These are phyloP conservation scores for Papilio polyxenes DNA, from an alignment of 1,140 invertebrate species.

Conservation along the genomic window DNA sequence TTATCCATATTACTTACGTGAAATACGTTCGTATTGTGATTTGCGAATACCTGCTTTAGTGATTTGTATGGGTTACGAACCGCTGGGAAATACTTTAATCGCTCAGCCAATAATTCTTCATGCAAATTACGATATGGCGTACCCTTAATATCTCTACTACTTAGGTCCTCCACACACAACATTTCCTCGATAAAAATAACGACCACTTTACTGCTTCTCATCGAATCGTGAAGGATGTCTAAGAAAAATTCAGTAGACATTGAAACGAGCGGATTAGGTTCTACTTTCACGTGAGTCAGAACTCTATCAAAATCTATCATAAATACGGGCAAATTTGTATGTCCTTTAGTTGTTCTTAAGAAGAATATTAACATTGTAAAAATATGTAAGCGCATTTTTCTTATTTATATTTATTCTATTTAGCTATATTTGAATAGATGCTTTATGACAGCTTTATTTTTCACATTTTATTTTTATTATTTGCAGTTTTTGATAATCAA, in stretches of 20 bases:
- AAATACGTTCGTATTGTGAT: constrained; percentile 50
- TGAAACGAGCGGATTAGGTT: constrained; percentile 57
- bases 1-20: constrained; percentile 51
- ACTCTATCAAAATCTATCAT: constrained; percentile 55
- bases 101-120: constrained; percentile 47
- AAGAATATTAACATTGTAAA: constrained; percentile 21
- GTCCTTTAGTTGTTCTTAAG: constrained; percentile 17
- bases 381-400: constrained; percentile 5
- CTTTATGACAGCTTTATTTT: background rate
- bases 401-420: constrained; percentile 6
- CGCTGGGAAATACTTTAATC: constrained; percentile 56
- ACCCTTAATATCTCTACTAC: constrained; percentile 54
- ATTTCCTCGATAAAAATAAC: constrained; percentile 64
- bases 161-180: constrained; percentile 61
- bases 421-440: background rate
- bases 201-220: constrained; percentile 51
- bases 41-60: constrained; percentile 51
- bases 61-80: constrained; percentile 56
- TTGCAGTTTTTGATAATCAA: background rate
- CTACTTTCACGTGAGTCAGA: constrained; percentile 44
- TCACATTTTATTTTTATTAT: background rate
- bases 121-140: constrained; percentile 55
- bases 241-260: constrained; percentile 49
- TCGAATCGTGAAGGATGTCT: constrained; percentile 53
- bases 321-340: constrained; percentile 53